These are phyloP conservation scores for Drosophila algonquin DNA, from an alignment of 2,888 invertebrate genomes.

Conservation along the genomic window DNA sequence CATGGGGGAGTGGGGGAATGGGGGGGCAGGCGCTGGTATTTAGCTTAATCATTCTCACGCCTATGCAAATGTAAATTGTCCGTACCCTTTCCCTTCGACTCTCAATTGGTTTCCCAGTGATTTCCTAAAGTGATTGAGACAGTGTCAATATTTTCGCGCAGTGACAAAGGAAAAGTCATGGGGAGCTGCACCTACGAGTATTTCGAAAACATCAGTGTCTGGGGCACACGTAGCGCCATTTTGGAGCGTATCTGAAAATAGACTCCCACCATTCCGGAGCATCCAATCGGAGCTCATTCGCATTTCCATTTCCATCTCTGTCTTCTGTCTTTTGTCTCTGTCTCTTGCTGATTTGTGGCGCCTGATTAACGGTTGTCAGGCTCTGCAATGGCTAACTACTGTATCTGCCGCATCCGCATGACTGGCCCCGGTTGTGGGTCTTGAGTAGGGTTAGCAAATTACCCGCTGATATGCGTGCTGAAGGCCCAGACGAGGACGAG, in stretches of 20 bases:
- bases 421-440: not conserved
- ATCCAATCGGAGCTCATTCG: not conserved
- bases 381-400: conserved; percentile 44
- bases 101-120: conserved; percentile 5
- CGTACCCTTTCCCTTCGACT: conserved; percentile 21
- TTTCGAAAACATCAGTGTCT: conserved; percentile 32
- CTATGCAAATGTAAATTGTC: conserved; percentile 45
- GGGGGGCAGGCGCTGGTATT: conserved; percentile 48
- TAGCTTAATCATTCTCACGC: conserved; percentile 66
- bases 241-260: conserved; percentile 48
- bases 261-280: not conserved
- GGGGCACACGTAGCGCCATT: conserved; percentile 45
- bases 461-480: conserved; percentile 53
- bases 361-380: conserved; percentile 75
- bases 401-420: conserved; percentile 26
- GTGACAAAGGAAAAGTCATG: conserved; percentile 51
- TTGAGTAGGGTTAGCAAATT: conserved; percentile 67
- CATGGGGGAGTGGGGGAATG: conserved; percentile 9
- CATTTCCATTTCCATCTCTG: not conserved
- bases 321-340: conserved; percentile 13
- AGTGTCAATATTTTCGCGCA: conserved; percentile 68
- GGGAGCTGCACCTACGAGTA: conserved; percentile 19
- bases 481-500: conserved; percentile 9
- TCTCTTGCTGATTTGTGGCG: conserved; percentile 62
- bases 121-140: conserved; percentile 13